Base-by-base conservation (phyloP, 2,113 vertebrate species). In the Thunnus thynnus region DNA sequence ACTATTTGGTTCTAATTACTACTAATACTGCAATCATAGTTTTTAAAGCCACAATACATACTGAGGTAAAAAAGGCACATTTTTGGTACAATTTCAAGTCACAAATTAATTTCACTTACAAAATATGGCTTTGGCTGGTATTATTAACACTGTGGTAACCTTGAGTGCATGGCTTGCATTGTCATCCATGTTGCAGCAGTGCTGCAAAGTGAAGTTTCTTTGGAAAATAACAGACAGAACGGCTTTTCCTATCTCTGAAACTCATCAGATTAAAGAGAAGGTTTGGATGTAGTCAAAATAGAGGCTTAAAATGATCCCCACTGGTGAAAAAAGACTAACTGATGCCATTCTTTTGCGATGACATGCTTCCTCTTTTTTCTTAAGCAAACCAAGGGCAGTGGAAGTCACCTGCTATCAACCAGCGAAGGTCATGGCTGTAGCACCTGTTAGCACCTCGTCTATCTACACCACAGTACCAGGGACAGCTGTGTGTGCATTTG, bases 381-480 rank as follows among this genome's bases (percentile, higher is more conserved):
- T 85, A 84, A 87, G 88, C 89, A 83, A 89, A 86, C 74, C 91
- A 86, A 91, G 91, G 90, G 90, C 93, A 89, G 84, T 85, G 90
- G 94, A 94, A 88, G 89, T 92, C 94, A 95, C 94, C 94, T 94
- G 93, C 93, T 93, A 86, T 89, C 80, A 81, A 85, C 81, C 88
- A 65, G 83, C 74, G 88, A 92, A 92, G 90, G 93, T 93, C 93
- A 91, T 68, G 83, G 86, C 88, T 86, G 84, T 36, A 80, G 88
- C 94, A 95, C 95, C 94, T 95, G 94, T 95, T 95, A 92, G 91
- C 93, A 90, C 93, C 90, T 93, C 87, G 88, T 94, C 94, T 91
- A 87, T 94, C 92, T 85, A 89, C 92, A 90, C 89, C 89, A 72
- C 92, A 84, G 87, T 84, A 90, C 92, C 86, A 86, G 90, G 86